Evolutionary conservation across 2,113 vertebrate species (phyloP), one percentile per base, ranked within the genome.

Genomic region (Bettongia penicillata): DNA sequence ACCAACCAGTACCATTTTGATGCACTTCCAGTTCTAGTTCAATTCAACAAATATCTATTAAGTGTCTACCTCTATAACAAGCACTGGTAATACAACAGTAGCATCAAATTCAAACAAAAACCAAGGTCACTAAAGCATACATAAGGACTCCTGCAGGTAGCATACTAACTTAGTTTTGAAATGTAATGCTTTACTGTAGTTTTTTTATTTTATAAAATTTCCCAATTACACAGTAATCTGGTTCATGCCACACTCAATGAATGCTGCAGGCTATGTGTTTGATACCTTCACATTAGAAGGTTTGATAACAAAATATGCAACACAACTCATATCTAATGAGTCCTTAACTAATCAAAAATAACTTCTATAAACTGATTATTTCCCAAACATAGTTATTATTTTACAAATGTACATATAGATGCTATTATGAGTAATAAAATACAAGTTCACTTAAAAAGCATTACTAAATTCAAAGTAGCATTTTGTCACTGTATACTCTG

Each of bases 391-490:
- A 61, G 31, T 61, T 61, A 57, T 57, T 57, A 68, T 68, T 68
- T 68, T 37, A 61, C 55, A 61, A 61, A 28, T 57, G 55, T 26
- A 57, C 8, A 28, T 26, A 57, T 8, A 55, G 6, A 55, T 55
- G 53, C 25, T 55, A 28, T 14, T 37, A 68, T 37, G 10, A 61
- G 2, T 57, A 61, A 61, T 61, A 61, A 31, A 31, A 61, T 31
- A 61, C 10, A 61, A 61, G 31, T 31, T 61, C 57, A 55, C 53
- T 55, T 55, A 55, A 55, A 24, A 55, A 26, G 53, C 23, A 47
- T 92, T 95, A 91, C 24, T 89, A 90, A 19, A 57, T 90, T 96
- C 77, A 94, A 96, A 89, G 47, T 53, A 93, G 25, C 7, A n/a
- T 7, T 92, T 0, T 51, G n/a, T 90, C 89, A 97, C 68, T 91